These are phyloP conservation scores for Drosophila tsacasi DNA, from an alignment of 1,140 invertebrate genomes.

Conservation along the genomic window DNA sequence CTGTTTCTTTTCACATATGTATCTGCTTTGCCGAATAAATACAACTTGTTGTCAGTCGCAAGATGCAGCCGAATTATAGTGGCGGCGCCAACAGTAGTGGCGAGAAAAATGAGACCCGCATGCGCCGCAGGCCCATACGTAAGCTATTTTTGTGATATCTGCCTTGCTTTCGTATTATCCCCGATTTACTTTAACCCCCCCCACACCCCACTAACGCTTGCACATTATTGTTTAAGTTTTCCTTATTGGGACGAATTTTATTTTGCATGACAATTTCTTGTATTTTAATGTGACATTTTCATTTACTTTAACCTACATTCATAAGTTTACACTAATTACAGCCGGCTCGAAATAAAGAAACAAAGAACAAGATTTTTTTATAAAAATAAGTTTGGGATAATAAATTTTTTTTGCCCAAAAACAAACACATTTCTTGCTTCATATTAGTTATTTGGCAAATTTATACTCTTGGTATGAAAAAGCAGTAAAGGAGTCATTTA, in stretches of 20 bases:
- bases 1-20: slow-evolving; percentile 46
- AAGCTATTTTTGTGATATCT: slow-evolving; percentile 70
- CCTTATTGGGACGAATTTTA: too few relatives aligned
- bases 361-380: not conserved
- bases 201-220: not conserved
- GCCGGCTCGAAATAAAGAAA: not conserved
- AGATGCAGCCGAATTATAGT: slow-evolving; percentile 64
- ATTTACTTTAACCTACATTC: not conserved
- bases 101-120: slow-evolving; percentile 69
- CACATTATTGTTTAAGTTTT: not conserved
- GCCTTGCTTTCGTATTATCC: not conserved
- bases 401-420: not conserved
- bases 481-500: too few relatives aligned
- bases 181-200: not conserved
- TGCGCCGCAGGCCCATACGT: slow-evolving; percentile 79
- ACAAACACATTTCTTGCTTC: not conserved
- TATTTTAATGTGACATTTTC: not conserved
- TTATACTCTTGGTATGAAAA: not conserved
- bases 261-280: not conserved
- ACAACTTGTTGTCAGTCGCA: slow-evolving; percentile 39
- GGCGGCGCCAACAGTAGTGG: slow-evolving; percentile 63
- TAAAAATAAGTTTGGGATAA: not conserved
- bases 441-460: not conserved
- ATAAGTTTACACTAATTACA: not conserved
- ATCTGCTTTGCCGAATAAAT: slow-evolving; percentile 52